Evolutionary conservation across 2,888 invertebrate genomes (phyloP).

Genomic region (Dorcus parallelipipedus): DNA sequence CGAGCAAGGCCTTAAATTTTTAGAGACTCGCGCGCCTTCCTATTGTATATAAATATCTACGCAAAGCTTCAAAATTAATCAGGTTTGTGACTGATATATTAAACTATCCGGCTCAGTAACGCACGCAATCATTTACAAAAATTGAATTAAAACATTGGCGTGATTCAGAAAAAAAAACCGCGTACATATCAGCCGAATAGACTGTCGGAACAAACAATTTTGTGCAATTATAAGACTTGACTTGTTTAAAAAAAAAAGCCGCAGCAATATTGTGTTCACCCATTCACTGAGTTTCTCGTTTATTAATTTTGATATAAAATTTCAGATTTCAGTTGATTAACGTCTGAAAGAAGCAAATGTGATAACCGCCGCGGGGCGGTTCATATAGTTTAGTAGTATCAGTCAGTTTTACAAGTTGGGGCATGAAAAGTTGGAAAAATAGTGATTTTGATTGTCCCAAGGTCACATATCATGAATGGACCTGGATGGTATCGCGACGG

Average conservation of each 20-base stretch:
- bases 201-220: too few species aligned
- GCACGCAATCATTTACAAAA: not conserved
- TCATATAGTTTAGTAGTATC: not conserved
- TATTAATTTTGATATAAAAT: not conserved
- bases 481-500: slow-evolving; percentile 29
- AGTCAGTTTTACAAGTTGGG: slow-evolving; percentile 19
- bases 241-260: too few species aligned
- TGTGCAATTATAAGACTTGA: too few species aligned
- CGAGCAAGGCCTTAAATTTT: not conserved
- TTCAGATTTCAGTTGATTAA: too few species aligned
- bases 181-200: too few species aligned
- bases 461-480: slow-evolving; percentile 30
- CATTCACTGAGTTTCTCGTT: too few species aligned
- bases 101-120: slow-evolving; percentile 4
- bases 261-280: too few species aligned
- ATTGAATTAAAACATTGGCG: not conserved
- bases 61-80: slow-evolving; percentile 24
- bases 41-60: slow-evolving; percentile 20
- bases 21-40: slow-evolving; percentile 4
- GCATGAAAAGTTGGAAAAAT: slow-evolving; percentile 2
- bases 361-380: too few species aligned
- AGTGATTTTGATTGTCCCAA: slow-evolving; percentile 11
- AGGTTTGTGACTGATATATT: slow-evolving; percentile 22
- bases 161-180: too few species aligned
- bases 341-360: too few species aligned